A percentile compares a stretch with the other conserved stretches of the same genome.
phyloP scores from a whole-genome alignment of 2,797 vertebrate genomes.

The Sebastes variabilis region DNA sequence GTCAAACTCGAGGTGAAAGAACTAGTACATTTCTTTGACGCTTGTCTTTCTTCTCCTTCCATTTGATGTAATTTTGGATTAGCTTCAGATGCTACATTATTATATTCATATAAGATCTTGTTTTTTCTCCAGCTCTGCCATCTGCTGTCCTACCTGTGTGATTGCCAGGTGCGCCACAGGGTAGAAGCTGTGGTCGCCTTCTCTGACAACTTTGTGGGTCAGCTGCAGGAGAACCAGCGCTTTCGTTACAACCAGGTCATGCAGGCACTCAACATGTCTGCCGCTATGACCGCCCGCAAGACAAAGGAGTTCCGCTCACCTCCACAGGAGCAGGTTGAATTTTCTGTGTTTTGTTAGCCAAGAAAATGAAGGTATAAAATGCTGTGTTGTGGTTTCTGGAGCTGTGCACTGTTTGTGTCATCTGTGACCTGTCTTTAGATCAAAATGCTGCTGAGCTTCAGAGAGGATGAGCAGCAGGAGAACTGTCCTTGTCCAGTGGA shows the following conservation, averaged over 20 bases:
- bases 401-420: background rate
- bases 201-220: constrained; percentile 89
- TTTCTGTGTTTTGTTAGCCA: background rate
- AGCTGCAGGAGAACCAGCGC: constrained; percentile 93
- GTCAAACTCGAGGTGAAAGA: constrained; percentile 91
- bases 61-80: background rate
- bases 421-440: constrained; percentile 79
- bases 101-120: background rate
- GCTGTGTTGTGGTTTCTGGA: background rate
- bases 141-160: constrained; percentile 92
- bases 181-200: constrained; percentile 94
- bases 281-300: constrained; percentile 92
- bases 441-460: constrained; percentile 94
- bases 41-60: background rate
- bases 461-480: constrained; percentile 85
- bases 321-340: constrained; percentile 91
- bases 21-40: background rate
- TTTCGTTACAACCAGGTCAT: constrained; percentile 95
- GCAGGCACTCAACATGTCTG: constrained; percentile 97
- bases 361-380: background rate
- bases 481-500: constrained; percentile 90
- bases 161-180: constrained; percentile 91
- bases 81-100: background rate
- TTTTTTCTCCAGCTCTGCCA: constrained; percentile 87
- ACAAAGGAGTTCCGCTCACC: constrained; percentile 96